Percentiles rank a stretch among this genome's conserved stretches.
These are phyloP conservation scores for Orchesella cincta DNA, from an alignment of 1,140 invertebrate species.

Conservation along the genomic window DNA sequence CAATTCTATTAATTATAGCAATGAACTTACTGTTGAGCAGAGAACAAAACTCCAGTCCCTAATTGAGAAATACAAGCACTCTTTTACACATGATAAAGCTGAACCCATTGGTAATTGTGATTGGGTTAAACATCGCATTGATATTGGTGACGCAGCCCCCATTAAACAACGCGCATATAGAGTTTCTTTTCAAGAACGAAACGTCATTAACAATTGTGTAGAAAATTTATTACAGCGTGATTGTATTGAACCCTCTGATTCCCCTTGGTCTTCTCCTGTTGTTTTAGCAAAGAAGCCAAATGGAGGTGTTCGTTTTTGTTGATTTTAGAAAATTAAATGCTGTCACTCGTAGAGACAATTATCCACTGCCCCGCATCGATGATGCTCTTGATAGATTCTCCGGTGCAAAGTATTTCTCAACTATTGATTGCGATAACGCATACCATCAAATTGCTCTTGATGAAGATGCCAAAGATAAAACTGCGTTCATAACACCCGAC, in stretches of 20 bases:
- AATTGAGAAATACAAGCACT: neutral
- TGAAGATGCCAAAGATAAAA: constrained; percentile 55
- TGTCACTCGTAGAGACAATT: constrained; percentile 54
- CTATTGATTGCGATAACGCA: constrained; percentile 58
- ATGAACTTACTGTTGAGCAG: neutral
- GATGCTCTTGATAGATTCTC: constrained; percentile 55
- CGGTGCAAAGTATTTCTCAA: constrained; percentile 55
- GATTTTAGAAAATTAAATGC: constrained; percentile 59
- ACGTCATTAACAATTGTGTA: constrained; percentile 53
- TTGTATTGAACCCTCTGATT: constrained; percentile 55
- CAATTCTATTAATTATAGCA: neutral
- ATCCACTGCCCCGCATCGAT: constrained; percentile 60
- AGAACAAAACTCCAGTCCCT: neutral
- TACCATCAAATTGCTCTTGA: constrained; percentile 58
- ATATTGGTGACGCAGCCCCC: constrained; percentile 50
- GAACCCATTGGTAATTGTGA: constrained; percentile 14
- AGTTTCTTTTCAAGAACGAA: constrained; percentile 48
- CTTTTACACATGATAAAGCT: neutral
- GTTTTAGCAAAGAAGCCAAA: constrained; percentile 59
- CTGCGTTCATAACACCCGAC: constrained; percentile 53
- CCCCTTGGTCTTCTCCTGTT: constrained; percentile 57
- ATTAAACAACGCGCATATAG: constrained; percentile 52
- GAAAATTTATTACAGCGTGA: constrained; percentile 52
- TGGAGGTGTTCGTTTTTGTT: constrained; percentile 56
- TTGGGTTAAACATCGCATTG: constrained; percentile 51